Evolutionary conservation across 2,888 invertebrate species (phyloP).

Genomic region (Nyleta sp.): DNA sequence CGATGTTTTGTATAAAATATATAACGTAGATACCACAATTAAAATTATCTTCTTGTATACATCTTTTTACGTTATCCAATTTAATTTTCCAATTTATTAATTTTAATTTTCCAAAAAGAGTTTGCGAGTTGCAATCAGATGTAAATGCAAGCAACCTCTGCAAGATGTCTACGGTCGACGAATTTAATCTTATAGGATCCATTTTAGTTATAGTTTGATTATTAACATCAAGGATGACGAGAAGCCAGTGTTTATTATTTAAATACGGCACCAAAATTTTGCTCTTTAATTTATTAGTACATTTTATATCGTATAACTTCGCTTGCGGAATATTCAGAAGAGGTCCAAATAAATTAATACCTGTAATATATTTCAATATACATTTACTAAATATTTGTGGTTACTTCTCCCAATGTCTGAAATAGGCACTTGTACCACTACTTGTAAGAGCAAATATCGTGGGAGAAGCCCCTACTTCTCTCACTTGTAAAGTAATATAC

Average conservation of each 20-base stretch:
- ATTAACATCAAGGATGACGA: background rate
- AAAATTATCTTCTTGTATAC: background rate
- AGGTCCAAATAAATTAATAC: too few species aligned
- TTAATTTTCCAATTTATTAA: background rate
- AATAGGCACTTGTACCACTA: too few species aligned
- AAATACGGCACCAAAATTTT: background rate
- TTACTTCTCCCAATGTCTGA: too few species aligned
- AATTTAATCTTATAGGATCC: background rate
- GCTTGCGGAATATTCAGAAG: too few species aligned
- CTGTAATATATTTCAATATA: too few species aligned
- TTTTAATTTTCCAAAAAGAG: background rate
- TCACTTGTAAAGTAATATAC: too few species aligned
- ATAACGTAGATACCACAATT: constrained; percentile 2
- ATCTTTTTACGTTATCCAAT: background rate
- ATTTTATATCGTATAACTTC: background rate
- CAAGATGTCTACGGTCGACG: background rate
- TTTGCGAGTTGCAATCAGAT: background rate
- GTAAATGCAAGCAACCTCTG: background rate
- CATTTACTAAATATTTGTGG: too few species aligned
- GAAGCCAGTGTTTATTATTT: background rate
- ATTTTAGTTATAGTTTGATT: background rate
- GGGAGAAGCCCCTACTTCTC: too few species aligned
- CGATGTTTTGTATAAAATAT: background rate
- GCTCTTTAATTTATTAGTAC: too few species aligned
- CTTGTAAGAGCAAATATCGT: too few species aligned